Evolutionary conservation across 2,888 invertebrate genomes (phyloP).

Genomic region (Ypsolopha scabrella): DNA sequence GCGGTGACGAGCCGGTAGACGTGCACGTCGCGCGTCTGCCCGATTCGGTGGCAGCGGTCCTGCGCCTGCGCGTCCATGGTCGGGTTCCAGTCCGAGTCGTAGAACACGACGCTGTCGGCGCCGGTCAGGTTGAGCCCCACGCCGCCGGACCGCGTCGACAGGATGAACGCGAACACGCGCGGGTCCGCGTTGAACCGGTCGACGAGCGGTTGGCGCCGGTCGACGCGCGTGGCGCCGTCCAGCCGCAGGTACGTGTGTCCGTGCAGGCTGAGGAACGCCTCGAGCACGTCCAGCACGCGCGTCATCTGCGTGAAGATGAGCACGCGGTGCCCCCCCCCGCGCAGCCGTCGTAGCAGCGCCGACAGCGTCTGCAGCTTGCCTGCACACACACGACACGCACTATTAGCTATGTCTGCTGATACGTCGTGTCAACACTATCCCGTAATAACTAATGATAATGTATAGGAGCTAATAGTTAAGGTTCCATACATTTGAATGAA

Average conservation of each 20-base stretch:
- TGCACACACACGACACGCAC: constrained; percentile 20
- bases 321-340: constrained; percentile 87
- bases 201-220: constrained; percentile 92
- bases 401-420: too few relatives aligned
- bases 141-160: constrained; percentile 98
- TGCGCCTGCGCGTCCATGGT: constrained; percentile 98
- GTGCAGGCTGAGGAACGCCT: constrained; percentile 96
- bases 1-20: constrained; percentile 98
- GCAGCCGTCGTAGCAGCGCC: constrained; percentile 83
- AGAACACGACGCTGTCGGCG: constrained; percentile 99
- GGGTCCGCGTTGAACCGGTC: constrained; percentile 94
- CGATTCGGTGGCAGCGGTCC: constrained; percentile 98
- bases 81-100: constrained; percentile 99
- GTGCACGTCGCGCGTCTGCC: constrained; percentile 98
- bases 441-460: too few relatives aligned
- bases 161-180: constrained; percentile 96
- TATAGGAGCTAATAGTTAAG: too few relatives aligned
- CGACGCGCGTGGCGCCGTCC: constrained; percentile 96
- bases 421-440: too few relatives aligned
- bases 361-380: constrained; percentile 93
- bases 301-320: constrained; percentile 99
- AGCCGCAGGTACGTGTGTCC: constrained; percentile 96
- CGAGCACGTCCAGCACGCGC: constrained; percentile 97
- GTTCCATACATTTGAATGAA: too few relatives aligned
- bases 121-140: constrained; percentile 98